Evolutionary conservation across 2,888 invertebrate species (phyloP).

Genomic region (Ceramica pisi): DNA sequence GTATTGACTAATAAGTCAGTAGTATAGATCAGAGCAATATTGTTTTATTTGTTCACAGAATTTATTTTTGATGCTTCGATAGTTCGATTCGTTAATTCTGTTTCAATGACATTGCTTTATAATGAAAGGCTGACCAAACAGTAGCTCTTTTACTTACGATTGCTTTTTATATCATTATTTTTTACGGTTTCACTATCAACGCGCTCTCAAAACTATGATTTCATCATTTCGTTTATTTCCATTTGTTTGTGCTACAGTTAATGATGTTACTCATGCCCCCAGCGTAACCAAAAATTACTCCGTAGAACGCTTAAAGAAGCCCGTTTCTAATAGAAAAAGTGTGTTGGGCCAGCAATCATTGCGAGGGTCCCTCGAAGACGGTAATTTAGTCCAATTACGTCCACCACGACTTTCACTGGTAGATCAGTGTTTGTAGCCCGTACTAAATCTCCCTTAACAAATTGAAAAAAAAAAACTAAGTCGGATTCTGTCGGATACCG

Average conservation of each 20-base stretch:
- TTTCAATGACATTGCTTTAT: constrained; percentile 37
- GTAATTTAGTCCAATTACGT: constrained; percentile 78
- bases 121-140: constrained; percentile 47
- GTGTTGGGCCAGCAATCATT: constrained; percentile 67
- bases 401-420: constrained; percentile 73
- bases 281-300: constrained; percentile 58
- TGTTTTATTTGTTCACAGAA: too few relatives aligned
- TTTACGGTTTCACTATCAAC: constrained; percentile 47
- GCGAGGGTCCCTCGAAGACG: constrained; percentile 68
- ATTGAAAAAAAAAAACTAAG: constrained; percentile 66
- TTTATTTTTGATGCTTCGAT: neutral
- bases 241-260: constrained; percentile 43
- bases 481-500: constrained; percentile 57
- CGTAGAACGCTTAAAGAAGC: constrained; percentile 51
- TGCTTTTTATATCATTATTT: constrained; percentile 51
- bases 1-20: too few relatives aligned
- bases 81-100: constrained; percentile 20
- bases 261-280: constrained; percentile 45
- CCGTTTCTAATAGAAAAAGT: constrained; percentile 72
- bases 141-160: constrained; percentile 57
- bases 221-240: constrained; percentile 52
- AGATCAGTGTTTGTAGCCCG: constrained; percentile 63
- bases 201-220: constrained; percentile 50
- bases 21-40: too few relatives aligned
- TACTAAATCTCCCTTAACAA: constrained; percentile 69